These are phyloP conservation scores for Operophtera brumata DNA, from an alignment of 2,888 invertebrate genomes.

Conservation along the genomic window DNA sequence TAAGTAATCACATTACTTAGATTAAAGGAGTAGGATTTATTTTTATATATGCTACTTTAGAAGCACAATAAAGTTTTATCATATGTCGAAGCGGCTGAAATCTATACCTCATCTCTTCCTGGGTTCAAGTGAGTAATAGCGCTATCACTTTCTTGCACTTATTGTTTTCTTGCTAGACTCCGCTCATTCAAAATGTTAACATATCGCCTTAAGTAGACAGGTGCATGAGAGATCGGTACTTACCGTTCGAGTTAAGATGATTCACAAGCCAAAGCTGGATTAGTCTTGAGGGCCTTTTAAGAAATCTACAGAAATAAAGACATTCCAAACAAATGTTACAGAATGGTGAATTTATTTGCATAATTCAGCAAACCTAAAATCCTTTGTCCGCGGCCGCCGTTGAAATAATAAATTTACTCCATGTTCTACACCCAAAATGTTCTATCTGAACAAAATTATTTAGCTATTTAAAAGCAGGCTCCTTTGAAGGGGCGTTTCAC, in stretches of 20 bases:
- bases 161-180: too few relatives aligned
- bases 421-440: constrained; percentile 68
- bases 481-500: constrained; percentile 49
- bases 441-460: constrained; percentile 73
- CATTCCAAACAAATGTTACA: constrained; percentile 79
- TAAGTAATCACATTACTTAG: too few relatives aligned
- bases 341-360: constrained; percentile 80
- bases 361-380: constrained; percentile 77
- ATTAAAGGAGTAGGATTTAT: too few relatives aligned
- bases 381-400: constrained; percentile 74
- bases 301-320: constrained; percentile 77
- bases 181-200: too few relatives aligned
- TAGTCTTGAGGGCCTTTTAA: constrained; percentile 70
- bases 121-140: too few relatives aligned
- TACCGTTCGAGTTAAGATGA: constrained; percentile 52
- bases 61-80: too few relatives aligned
- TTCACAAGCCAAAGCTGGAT: constrained; percentile 67
- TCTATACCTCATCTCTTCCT: too few relatives aligned
- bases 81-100: too few relatives aligned
- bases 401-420: constrained; percentile 78
- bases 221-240: constrained; percentile 52
- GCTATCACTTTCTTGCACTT: too few relatives aligned
- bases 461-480: constrained; percentile 62
- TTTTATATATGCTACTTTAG: too few relatives aligned
- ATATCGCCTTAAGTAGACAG: constrained; percentile 49